Conservation (phyloP, 2,113 vertebrate genomes). For the Porphyrio hochstetteri region DNA sequence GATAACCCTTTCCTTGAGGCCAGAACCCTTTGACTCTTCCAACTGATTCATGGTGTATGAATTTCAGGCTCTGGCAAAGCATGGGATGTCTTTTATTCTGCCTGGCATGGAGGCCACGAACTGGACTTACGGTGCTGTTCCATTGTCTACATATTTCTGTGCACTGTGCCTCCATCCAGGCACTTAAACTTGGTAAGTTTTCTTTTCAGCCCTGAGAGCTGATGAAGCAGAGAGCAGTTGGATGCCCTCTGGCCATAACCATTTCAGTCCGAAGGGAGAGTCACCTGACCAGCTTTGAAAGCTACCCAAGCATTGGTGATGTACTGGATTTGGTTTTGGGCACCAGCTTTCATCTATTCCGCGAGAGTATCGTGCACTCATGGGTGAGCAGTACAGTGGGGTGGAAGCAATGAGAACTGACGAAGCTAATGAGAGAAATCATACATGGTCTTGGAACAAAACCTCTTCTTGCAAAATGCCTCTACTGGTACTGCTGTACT, state of each 20-base stretch:
- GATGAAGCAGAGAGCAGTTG: neutral
- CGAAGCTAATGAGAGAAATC: neutral
- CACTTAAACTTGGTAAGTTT: neutral
- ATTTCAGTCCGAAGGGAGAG: neutral
- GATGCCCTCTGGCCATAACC: neutral
- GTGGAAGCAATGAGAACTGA: slow-evolving; percentile 13
- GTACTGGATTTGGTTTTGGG: neutral
- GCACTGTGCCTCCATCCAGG: neutral
- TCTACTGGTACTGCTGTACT: neutral
- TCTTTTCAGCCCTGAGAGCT: neutral
- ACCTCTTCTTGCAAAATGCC: neutral
- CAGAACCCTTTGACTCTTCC: neutral
- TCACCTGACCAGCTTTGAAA: neutral
- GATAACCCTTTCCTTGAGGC: neutral
- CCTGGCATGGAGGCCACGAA: neutral
- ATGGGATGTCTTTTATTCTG: neutral
- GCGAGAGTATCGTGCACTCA: neutral
- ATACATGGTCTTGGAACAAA: neutral
- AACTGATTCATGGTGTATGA: neutral
- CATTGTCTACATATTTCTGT: neutral
- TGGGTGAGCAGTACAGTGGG: neutral
- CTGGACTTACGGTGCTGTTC: neutral
- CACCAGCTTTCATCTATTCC: slow-evolving; percentile 2
- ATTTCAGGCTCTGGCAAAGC: slow-evolving; percentile 15
- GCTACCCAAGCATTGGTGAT: neutral